Percentiles rank a stretch among this genome's conserved stretches.
phyloP scores from a whole-genome alignment of 2,113 vertebrate genomes.

The Gopherus evgoodei region DNA sequence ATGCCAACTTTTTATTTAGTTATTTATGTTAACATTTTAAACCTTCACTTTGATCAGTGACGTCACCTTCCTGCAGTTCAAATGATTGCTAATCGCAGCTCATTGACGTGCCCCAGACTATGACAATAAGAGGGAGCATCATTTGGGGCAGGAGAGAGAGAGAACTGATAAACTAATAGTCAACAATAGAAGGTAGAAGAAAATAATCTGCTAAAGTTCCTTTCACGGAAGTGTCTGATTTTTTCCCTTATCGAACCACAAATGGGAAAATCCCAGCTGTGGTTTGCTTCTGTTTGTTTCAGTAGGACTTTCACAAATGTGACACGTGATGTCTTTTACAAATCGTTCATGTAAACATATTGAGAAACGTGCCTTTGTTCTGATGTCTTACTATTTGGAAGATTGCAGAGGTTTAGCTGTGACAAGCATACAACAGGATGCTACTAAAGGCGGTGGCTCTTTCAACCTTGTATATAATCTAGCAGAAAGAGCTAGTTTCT shows the following conservation, averaged over 20 bases:
- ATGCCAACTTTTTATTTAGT: neutral
- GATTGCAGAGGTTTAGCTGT: neutral
- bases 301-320: neutral
- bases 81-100: neutral
- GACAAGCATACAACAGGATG: neutral
- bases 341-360: constrained; percentile 10
- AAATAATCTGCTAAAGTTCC: neutral
- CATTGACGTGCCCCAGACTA: neutral
- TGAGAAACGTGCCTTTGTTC: neutral
- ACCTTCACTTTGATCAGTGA: neutral
- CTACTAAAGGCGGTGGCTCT: neutral
- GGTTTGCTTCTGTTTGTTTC: constrained; percentile 33
- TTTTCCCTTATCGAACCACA: constrained; percentile 41
- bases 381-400: neutral
- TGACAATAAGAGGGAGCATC: neutral
- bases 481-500: constrained; percentile 1
- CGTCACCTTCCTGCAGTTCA: neutral
- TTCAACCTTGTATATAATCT: neutral
- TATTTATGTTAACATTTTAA: neutral
- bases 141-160: neutral
- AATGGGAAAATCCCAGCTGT: constrained; percentile 56
- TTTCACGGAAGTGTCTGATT: neutral
- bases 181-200: constrained; percentile 5
- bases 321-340: neutral
- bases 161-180: neutral